Conservation (phyloP, 2,888 invertebrate genomes). For the Papilio demoleus region DNA sequence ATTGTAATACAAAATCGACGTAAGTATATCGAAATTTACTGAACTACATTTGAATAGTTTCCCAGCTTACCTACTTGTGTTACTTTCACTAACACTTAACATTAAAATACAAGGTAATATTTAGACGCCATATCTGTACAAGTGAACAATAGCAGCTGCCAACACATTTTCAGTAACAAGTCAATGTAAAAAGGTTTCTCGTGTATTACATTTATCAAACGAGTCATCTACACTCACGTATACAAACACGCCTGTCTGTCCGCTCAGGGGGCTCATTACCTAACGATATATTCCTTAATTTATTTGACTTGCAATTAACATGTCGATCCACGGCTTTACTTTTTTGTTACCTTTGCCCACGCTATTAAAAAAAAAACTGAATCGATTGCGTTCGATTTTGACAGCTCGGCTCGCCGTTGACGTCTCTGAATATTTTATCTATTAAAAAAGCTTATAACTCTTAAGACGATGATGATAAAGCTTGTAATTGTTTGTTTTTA, state of each 20-base stretch:
- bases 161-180: slow-evolving; percentile 33
- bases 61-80: background rate
- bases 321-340: slow-evolving; percentile 65
- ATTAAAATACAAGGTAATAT: background rate
- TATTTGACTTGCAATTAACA: slow-evolving; percentile 80
- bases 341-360: slow-evolving; percentile 58
- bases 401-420: slow-evolving; percentile 55
- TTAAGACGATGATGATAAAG: slow-evolving; percentile 10
- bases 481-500: slow-evolving; percentile 12
- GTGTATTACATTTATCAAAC: slow-evolving; percentile 36
- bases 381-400: slow-evolving; percentile 51
- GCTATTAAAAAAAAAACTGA: slow-evolving; percentile 49
- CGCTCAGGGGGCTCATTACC: slow-evolving; percentile 70
- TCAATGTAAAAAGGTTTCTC: slow-evolving; percentile 37
- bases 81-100: background rate
- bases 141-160: slow-evolving; percentile 32
- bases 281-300: slow-evolving; percentile 74
- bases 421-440: slow-evolving; percentile 24
- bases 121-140: background rate
- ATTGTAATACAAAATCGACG: background rate
- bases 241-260: slow-evolving; percentile 47
- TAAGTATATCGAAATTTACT: background rate
- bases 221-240: slow-evolving; percentile 40
- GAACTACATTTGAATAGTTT: background rate
- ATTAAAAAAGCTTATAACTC: background rate